These are phyloP conservation scores for Progne subis DNA, from an alignment of 2,113 vertebrate genomes.

Conservation along the genomic window DNA sequence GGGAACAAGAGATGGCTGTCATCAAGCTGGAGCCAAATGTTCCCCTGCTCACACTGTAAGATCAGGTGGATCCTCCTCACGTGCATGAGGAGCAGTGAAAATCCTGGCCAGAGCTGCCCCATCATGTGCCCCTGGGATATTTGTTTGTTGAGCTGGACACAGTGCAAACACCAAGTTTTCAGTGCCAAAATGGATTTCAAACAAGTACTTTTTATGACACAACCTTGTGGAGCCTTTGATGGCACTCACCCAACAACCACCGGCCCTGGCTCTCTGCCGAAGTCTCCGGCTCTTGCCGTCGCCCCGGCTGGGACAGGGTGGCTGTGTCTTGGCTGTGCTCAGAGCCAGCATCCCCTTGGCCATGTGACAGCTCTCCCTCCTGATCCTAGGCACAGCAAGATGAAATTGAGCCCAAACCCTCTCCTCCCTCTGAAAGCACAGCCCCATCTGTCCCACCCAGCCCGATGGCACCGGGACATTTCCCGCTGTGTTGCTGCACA, in stretches of 20 bases:
- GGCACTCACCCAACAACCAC: background rate
- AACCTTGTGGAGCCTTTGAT: background rate
- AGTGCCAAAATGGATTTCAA: background rate
- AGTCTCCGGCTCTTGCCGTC: fast-evolving
- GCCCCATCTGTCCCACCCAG: background rate
- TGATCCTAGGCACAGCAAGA: constrained; percentile 8
- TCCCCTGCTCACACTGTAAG: background rate
- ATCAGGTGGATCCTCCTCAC: background rate
- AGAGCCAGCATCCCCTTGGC: background rate
- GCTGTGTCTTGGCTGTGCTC: background rate
- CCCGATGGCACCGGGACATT: fast-evolving
- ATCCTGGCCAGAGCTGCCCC: background rate
- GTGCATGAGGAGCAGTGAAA: fast-evolving
- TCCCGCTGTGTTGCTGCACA: fast-evolving
- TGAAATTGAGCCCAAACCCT: background rate
- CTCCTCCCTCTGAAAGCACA: background rate
- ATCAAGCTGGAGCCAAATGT: background rate
- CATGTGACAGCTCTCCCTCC: background rate
- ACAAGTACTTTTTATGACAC: background rate
- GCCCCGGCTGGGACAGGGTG: background rate
- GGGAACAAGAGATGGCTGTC: background rate
- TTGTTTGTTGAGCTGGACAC: background rate
- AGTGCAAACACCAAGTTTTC: background rate
- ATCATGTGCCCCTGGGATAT: fast-evolving
- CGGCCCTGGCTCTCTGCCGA: background rate